Evolutionary conservation across 2,113 vertebrate species (phyloP), one percentile per base, ranked within the genome.

Genomic region (Leucopsar rothschildi): DNA sequence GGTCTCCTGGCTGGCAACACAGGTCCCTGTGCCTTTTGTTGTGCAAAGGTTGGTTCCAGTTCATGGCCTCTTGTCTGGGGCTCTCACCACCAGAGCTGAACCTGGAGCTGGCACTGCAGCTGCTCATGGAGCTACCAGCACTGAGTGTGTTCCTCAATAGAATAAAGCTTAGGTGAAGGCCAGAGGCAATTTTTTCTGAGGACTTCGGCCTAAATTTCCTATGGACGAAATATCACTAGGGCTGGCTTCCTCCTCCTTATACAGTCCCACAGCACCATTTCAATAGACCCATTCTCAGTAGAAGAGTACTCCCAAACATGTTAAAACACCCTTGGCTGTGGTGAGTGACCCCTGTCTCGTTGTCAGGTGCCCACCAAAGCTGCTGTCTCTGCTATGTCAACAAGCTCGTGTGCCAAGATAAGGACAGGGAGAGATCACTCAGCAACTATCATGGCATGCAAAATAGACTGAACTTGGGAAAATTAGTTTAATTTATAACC

Each of bases 41-140:
- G 21, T 37, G 13, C 33, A 63, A 14, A 53, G 6, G 27, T 14
- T 25, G 47, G 33, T 37, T 72, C 57, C 57, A 83, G 39, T 12
- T 55, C 68, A 45, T 0, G 0, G 33, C 14, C 28, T 33, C 56
- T 27, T 44, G 5, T 45, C 28, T 44, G 13, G 16, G 56, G 33
- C 12, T 61, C 25, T 61, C 39, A 55, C 5, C n/a, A 20, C 13
- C 29, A 24, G 20, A 70, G 49, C 29, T 55, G 5, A 39, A 5
- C 17, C 17, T 1, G 2, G 24, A 49, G 21, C 50, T 56, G 65
- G 28, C 23, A 12, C 47, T 39, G 40, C 47, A 56, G 40, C 75
- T 79, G 40, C 65, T 49, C 40, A 56, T 2, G 0, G 9, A 80
- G 35, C 14, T 42, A 27, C 24, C 0, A 0, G 33, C 29, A 55